These are phyloP conservation scores for Scalopus aquaticus DNA, from an alignment of 2,113 vertebrate genomes.

Conservation along the genomic window DNA sequence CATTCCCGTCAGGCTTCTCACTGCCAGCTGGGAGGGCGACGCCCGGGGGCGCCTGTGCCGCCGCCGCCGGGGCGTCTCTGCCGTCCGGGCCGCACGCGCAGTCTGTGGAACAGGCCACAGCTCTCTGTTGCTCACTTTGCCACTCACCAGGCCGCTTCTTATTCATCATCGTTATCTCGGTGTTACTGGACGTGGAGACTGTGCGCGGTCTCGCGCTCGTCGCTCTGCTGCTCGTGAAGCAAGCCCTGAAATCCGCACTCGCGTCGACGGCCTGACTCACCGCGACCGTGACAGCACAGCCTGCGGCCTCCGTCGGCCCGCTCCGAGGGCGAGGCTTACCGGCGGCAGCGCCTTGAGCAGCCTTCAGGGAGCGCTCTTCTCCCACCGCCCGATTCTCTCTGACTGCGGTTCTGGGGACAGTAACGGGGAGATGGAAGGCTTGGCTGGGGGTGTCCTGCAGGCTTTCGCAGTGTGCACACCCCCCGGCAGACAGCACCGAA, in stretches of 20 bases:
- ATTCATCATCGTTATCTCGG: constrained; percentile 77
- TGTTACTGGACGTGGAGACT: constrained; percentile 74
- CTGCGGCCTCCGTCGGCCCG: fast-evolving
- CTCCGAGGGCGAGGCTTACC: neutral
- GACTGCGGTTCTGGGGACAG: neutral
- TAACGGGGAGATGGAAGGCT: neutral
- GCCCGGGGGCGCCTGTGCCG: neutral
- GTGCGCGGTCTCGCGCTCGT: constrained; percentile 52
- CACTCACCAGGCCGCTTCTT: neutral
- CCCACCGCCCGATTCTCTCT: neutral
- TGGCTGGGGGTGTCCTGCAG: neutral
- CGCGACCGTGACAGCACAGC: neutral
- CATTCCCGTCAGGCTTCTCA: constrained; percentile 24
- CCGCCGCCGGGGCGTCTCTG: neutral
- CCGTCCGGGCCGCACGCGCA: neutral
- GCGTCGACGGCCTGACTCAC: constrained; percentile 62
- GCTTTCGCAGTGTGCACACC: neutral
- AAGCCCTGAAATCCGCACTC: constrained; percentile 71
- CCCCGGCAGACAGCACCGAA: fast-evolving
- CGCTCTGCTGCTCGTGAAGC: constrained; percentile 75
- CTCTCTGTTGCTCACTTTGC: neutral
- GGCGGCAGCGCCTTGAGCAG: fast-evolving
- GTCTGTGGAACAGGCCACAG: constrained; percentile 72
- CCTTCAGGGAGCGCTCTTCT: neutral
- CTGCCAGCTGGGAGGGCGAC: neutral